Conservation (phyloP, 2,888 invertebrate species). For the Ophonus ardosiacus region DNA sequence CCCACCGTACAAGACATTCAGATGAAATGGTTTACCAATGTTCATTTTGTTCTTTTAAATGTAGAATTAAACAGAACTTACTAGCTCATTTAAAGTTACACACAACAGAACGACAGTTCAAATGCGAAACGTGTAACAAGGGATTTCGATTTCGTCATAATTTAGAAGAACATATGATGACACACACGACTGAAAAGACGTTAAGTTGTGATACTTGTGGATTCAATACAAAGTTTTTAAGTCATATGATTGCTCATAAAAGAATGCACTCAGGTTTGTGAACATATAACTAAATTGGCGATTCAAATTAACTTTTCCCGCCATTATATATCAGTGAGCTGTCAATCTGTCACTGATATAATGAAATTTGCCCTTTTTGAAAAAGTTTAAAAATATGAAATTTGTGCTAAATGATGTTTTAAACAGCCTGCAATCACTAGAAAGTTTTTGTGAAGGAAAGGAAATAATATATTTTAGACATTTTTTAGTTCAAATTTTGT, state of each 20-base stretch:
- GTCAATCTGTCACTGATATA: too few relatives aligned
- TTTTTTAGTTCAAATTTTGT: too few relatives aligned
- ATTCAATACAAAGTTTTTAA: slow-evolving; percentile 82
- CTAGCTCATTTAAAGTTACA: slow-evolving; percentile 80
- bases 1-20: slow-evolving; percentile 80
- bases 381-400: too few relatives aligned
- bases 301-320: too few relatives aligned
- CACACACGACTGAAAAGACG: slow-evolving; percentile 78
- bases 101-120: slow-evolving; percentile 78
- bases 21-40: slow-evolving; percentile 76
- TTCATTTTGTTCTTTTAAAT: slow-evolving; percentile 79
- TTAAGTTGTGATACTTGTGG: slow-evolving; percentile 83
- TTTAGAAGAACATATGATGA: slow-evolving; percentile 79
- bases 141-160: slow-evolving; percentile 80
- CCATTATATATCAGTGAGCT: too few relatives aligned
- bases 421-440: too few relatives aligned
- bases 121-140: slow-evolving; percentile 79
- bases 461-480: too few relatives aligned
- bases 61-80: slow-evolving; percentile 79
- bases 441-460: too few relatives aligned
- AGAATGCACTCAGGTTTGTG: slow-evolving; percentile 79
- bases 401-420: too few relatives aligned
- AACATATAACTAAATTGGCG: too few relatives aligned
- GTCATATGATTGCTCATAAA: slow-evolving; percentile 82
- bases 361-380: too few relatives aligned